Percentiles rank a stretch among this genome's conserved stretches.
Conservation (phyloP, 1,140 invertebrate species). For the Lepidurus couesii region DNA sequence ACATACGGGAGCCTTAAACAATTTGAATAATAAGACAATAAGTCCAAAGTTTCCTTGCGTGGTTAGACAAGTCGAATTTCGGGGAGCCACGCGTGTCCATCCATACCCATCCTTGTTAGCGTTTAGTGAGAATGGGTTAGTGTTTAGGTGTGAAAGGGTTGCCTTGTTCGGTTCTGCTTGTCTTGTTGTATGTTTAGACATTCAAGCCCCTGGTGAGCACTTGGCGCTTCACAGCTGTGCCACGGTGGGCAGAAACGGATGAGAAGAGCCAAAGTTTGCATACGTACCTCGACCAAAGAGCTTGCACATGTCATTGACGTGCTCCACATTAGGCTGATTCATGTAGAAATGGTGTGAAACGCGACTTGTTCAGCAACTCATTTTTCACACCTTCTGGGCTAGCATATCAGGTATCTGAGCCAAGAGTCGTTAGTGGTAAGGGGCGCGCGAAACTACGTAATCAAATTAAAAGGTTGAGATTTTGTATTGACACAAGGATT, state of each 20-base stretch:
- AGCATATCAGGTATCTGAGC: background rate
- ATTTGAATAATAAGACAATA: too few species aligned
- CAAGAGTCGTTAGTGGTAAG: background rate
- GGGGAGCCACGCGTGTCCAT: background rate
- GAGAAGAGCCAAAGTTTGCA: background rate
- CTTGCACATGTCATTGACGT: slow-evolving; percentile 1
- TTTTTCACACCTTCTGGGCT: background rate
- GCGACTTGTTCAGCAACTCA: background rate
- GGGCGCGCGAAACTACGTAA: background rate
- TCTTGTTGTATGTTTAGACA: slow-evolving; percentile 5
- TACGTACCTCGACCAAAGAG: background rate
- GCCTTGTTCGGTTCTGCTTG: background rate
- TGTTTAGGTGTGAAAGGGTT: slow-evolving; percentile 10
- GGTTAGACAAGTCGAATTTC: background rate
- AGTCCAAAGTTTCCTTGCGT: background rate
- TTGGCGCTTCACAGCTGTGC: slow-evolving; percentile 1
- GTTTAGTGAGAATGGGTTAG: slow-evolving; percentile 1
- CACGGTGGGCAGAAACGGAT: background rate
- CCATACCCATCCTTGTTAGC: background rate
- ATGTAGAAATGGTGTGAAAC: background rate
- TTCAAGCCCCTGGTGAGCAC: background rate
- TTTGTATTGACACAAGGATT: slow-evolving; percentile 11
- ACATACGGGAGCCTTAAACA: too few species aligned
- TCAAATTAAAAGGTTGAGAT: background rate
- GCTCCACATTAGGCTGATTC: background rate